These are phyloP conservation scores for Oikopleura albicans DNA, from an alignment of 23 tunicate genomes.

Conservation along the genomic window DNA sequence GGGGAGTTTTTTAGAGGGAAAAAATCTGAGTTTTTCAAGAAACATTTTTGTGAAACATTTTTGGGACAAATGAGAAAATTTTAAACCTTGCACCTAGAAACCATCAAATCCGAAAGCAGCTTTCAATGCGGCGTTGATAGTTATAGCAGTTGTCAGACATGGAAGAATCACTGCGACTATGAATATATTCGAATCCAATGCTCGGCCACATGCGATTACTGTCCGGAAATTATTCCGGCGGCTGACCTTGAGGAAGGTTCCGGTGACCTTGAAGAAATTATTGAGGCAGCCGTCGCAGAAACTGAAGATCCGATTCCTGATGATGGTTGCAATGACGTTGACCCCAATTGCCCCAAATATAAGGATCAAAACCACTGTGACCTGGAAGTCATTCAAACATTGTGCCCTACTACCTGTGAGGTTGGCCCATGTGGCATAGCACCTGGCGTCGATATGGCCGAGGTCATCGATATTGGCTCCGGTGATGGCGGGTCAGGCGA, in stretches of 20 bases:
- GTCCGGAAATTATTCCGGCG: not conserved
- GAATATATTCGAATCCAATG: not conserved
- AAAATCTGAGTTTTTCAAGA: too few relatives aligned
- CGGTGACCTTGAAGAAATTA: not conserved
- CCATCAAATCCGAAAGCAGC: not conserved
- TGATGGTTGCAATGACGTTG: not conserved
- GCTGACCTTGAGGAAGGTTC: not conserved
- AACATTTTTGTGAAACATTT: too few relatives aligned
- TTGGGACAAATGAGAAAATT: too few relatives aligned
- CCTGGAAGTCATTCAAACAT: not conserved
- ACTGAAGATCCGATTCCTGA: not conserved
- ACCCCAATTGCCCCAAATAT: not conserved
- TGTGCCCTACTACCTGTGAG: slow-evolving; percentile 4
- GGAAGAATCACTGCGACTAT: not conserved
- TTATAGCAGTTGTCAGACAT: not conserved
- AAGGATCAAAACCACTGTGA: not conserved
- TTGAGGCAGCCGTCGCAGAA: not conserved
- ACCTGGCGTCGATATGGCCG: slow-evolving; percentile 1
- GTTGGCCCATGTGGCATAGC: not conserved
- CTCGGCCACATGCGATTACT: not conserved
- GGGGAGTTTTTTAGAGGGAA: too few relatives aligned
- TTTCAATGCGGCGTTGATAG: not conserved
- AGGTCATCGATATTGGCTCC: too few relatives aligned
- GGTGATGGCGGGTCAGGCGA: not conserved
- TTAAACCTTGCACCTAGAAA: too few relatives aligned